Conservation (phyloP, 2,888 invertebrate species). For the Limnephilus auricula region DNA sequence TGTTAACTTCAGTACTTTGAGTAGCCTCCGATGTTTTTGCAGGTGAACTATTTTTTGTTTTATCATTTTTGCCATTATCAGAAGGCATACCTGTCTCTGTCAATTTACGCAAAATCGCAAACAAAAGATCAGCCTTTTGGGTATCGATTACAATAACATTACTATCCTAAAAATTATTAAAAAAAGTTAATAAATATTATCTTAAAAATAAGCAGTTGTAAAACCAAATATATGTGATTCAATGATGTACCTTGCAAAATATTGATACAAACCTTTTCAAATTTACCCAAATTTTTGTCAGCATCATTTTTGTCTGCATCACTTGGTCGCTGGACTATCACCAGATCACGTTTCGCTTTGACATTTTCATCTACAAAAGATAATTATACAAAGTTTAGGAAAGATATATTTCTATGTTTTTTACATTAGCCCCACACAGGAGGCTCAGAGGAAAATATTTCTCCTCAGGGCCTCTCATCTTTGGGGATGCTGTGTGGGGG, state of each 20-base stretch:
- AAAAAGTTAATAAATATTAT: neutral
- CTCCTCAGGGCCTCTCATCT: too few relatives aligned
- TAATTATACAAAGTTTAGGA: neutral
- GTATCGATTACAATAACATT: slow-evolving; percentile 56
- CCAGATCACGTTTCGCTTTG: neutral
- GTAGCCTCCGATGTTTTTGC: neutral
- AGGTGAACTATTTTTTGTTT: neutral
- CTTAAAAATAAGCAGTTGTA: neutral
- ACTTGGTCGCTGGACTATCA: neutral
- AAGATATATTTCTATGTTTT: too few relatives aligned
- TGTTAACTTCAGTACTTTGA: neutral
- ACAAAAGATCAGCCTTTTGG: slow-evolving; percentile 51
- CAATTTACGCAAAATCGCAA: slow-evolving; percentile 50
- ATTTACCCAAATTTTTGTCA: neutral
- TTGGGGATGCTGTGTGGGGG: too few relatives aligned
- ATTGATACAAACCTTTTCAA: neutral
- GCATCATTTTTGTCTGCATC: slow-evolving; percentile 2
- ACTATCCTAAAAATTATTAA: slow-evolving; percentile 37
- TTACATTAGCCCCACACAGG: too few relatives aligned
- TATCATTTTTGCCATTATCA: slow-evolving; percentile 24
- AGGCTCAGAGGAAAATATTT: too few relatives aligned
- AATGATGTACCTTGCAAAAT: neutral
- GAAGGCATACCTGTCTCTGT: slow-evolving; percentile 14
- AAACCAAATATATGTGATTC: too few relatives aligned
- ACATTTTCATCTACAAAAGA: neutral